A percentile compares a stretch with the other conserved stretches of the same genome.
phyloP scores from a whole-genome alignment of 2,888 invertebrate genomes.

The Cheilosia pagana region DNA sequence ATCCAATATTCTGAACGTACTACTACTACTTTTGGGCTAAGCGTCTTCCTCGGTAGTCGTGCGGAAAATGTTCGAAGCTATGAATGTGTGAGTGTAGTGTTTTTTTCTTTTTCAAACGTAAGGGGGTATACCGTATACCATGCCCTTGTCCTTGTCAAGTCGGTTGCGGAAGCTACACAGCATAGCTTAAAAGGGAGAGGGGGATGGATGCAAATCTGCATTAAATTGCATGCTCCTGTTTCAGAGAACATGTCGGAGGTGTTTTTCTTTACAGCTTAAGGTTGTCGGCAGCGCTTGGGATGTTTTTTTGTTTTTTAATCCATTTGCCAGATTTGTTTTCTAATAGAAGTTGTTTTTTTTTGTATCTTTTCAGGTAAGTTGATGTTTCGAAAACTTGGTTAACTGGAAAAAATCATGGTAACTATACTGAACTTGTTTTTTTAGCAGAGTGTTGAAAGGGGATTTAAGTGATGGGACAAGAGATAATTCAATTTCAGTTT shows the following conservation, averaged over 20 bases:
- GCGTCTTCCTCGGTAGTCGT: conserved; percentile 28
- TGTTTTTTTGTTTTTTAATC: neutral
- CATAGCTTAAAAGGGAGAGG: neutral
- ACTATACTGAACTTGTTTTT: too few species aligned
- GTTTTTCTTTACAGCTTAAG: conserved; percentile 1
- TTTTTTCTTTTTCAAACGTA: neutral
- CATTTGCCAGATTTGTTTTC: neutral
- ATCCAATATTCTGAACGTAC: conserved; percentile 66
- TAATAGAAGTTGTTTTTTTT: conserved; percentile 6
- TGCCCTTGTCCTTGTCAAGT: conserved; percentile 26
- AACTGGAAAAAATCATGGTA: too few species aligned
- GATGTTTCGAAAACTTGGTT: conserved; percentile 11
- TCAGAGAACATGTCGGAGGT: neutral
- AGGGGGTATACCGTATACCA: neutral
- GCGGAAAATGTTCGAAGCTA: conserved; percentile 39
- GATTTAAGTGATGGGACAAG: too few species aligned
- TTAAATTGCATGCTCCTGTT: conserved; percentile 10
- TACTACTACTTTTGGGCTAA: conserved; percentile 15
- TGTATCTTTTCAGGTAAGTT: conserved; percentile 54
- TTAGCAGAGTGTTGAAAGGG: too few species aligned
- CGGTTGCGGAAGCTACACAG: conserved; percentile 4
- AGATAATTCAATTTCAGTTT: too few species aligned
- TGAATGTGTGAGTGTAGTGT: neutral
- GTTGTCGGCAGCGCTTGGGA: neutral
- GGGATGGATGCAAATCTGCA: neutral